Conservation (phyloP, 2,797 vertebrate genomes). For the Scyliorhinus canicula region DNA sequence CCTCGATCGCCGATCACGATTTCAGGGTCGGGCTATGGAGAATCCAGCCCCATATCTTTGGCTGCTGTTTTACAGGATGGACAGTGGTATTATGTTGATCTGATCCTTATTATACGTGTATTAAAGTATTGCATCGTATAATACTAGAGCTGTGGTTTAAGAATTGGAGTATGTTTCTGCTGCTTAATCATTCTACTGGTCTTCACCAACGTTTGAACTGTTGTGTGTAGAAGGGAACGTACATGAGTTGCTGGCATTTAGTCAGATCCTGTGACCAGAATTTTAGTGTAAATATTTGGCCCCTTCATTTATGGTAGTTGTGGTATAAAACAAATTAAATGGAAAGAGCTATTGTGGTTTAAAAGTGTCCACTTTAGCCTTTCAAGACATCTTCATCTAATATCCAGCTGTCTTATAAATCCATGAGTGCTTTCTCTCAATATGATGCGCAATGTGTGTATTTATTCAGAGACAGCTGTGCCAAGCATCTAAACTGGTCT, state of each 20-base stretch:
- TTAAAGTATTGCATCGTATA: background rate
- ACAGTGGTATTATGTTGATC: background rate
- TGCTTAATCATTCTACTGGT: background rate
- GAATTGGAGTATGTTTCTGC: background rate
- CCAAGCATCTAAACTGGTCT: background rate
- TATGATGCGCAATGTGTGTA: background rate
- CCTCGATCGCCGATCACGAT: too few relatives aligned
- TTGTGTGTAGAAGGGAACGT: background rate
- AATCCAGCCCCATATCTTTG: too few relatives aligned
- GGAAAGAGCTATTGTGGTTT: background rate
- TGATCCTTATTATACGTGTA: background rate
- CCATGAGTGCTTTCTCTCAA: background rate
- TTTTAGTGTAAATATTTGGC: background rate
- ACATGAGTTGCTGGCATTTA: background rate
- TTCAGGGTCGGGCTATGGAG: too few relatives aligned
- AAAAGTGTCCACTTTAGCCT: background rate
- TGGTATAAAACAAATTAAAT: background rate
- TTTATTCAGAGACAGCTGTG: constrained; percentile 22
- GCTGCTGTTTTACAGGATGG: background rate
- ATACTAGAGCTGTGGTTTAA: background rate
- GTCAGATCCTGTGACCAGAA: background rate
- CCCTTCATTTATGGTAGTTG: background rate
- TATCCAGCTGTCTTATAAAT: background rate
- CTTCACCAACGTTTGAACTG: background rate
- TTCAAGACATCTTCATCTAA: background rate